Evolutionary conservation across 2,888 invertebrate species (phyloP).

Genomic region (Temnothorax unifasciatus): DNA sequence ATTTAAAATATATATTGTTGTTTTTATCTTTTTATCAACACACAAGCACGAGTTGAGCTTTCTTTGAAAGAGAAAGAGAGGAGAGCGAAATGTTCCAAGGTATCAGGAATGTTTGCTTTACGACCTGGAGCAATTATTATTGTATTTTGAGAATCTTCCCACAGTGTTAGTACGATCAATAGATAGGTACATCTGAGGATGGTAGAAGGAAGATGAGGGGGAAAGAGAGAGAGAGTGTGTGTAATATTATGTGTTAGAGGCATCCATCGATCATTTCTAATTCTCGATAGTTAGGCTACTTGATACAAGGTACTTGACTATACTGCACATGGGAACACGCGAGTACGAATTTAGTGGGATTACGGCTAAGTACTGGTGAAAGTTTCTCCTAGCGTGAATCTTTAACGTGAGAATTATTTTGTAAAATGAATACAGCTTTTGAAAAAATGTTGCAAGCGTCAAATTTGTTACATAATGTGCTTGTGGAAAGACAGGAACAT

Average conservation of each 20-base stretch:
- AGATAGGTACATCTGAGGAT: neutral
- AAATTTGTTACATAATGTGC: neutral
- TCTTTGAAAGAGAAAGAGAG: neutral
- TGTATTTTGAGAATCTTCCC: conserved; percentile 40
- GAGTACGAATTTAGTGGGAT: conserved; percentile 30
- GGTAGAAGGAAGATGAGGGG: neutral
- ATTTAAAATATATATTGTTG: neutral
- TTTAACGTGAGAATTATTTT: conserved; percentile 24
- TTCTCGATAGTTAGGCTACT: conserved; percentile 47
- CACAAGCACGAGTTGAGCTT: neutral
- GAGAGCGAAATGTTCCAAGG: neutral
- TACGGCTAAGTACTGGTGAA: conserved; percentile 13
- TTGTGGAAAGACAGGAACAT: neutral
- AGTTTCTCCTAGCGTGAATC: conserved; percentile 8
- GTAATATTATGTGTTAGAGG: neutral
- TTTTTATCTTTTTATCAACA: neutral
- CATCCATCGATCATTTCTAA: conserved; percentile 41
- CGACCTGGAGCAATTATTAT: conserved; percentile 10
- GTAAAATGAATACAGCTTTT: neutral
- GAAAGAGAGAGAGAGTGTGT: neutral
- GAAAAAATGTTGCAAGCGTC: neutral
- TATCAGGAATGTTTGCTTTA: neutral
- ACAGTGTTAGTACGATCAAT: conserved; percentile 18
- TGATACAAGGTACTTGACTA: conserved; percentile 32
- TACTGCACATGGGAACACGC: conserved; percentile 25